Conservation (phyloP, 1,140 invertebrate genomes). For the Odontomachus brunneus region DNA sequence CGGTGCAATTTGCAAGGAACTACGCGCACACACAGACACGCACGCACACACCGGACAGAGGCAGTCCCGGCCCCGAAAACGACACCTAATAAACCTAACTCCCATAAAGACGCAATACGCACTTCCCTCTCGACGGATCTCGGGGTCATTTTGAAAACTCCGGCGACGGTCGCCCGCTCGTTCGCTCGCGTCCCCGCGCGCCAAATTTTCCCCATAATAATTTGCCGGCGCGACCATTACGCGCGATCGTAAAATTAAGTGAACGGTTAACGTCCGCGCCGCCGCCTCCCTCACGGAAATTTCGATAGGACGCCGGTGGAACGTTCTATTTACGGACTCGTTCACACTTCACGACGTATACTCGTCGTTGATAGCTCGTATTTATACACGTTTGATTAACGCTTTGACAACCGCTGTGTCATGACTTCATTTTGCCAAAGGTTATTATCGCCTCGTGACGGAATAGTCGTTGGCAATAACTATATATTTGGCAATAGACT, state of each 20-base stretch:
- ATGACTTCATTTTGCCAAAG: no score
- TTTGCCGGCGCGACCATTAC: constrained; percentile 76
- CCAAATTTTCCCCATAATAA: constrained; percentile 77
- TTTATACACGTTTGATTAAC: neutral
- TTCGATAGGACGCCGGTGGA: neutral
- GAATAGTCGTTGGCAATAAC: no score
- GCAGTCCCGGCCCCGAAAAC: constrained; percentile 55
- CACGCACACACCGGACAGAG: neutral
- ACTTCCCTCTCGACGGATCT: constrained; percentile 7
- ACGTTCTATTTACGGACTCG: constrained; percentile 14
- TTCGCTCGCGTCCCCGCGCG: neutral
- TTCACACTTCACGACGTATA: neutral
- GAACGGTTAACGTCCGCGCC: neutral
- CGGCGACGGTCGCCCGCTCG: constrained; percentile 7
- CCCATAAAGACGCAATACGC: constrained; percentile 69
- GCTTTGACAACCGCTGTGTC: no score
- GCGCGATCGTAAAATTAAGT: constrained; percentile 78
- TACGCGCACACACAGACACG: neutral
- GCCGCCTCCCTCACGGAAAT: neutral
- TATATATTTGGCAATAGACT: no score
- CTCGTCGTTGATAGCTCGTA: neutral
- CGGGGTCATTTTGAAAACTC: constrained; percentile 74
- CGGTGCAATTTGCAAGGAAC: neutral
- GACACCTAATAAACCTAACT: constrained; percentile 77
- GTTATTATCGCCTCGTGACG: no score